Conservation (phyloP, 2,888 invertebrate genomes). For the Noctua pronuba region DNA sequence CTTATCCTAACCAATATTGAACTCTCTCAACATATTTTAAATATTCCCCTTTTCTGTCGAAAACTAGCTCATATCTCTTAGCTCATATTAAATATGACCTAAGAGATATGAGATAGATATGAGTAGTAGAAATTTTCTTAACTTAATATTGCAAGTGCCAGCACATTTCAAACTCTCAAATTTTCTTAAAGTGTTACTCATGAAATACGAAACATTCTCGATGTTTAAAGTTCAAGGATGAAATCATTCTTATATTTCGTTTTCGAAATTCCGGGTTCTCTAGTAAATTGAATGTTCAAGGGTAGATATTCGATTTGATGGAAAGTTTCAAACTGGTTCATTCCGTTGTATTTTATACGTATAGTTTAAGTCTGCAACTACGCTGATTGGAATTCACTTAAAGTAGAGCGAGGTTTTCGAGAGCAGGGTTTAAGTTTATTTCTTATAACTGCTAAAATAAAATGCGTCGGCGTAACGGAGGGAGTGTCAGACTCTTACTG, state of each 20-base stretch:
- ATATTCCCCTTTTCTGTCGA: not conserved
- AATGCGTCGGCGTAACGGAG: not conserved
- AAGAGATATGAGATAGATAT: too few species aligned
- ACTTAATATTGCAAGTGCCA: conserved; percentile 4
- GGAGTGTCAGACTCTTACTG: too few species aligned
- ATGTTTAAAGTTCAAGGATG: conserved; percentile 1
- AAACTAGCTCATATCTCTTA: not conserved
- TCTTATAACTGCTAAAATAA: not conserved
- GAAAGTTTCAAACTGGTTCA: conserved; percentile 9
- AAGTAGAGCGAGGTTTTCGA: not conserved
- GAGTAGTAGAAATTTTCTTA: too few species aligned
- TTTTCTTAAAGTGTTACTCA: not conserved
- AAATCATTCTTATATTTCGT: not conserved
- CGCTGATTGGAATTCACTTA: conserved; percentile 21
- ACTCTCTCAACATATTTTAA: not conserved
- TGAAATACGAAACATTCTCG: not conserved
- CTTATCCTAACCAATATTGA: not conserved
- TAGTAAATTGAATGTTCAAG: conserved; percentile 28
- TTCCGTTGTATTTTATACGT: not conserved
- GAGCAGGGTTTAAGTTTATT: too few species aligned
- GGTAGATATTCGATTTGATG: conserved; percentile 1
- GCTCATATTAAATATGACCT: too few species aligned
- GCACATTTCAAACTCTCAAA: not conserved
- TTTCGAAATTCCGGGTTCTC: not conserved
- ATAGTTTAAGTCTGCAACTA: conserved; percentile 8